Conservation (phyloP, 2,113 vertebrate species). For the Rhynchomys soricoides region DNA sequence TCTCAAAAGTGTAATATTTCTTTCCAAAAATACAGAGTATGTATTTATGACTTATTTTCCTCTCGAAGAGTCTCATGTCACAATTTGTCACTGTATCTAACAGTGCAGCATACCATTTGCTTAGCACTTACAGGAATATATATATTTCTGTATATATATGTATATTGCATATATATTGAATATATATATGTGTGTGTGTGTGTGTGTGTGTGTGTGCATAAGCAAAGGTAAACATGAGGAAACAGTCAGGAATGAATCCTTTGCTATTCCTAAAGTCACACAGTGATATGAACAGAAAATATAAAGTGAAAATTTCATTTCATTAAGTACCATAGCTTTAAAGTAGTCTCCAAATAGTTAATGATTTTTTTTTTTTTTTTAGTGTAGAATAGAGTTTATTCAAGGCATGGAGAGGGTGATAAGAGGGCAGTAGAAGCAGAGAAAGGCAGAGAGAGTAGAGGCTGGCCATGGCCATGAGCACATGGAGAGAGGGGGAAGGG, state of each 20-base stretch:
- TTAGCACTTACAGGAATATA: not conserved
- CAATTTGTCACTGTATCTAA: constrained; percentile 34
- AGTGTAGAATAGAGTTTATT: too few relatives aligned
- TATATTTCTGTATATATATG: not conserved
- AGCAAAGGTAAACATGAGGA: too few relatives aligned
- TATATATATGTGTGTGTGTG: too few relatives aligned
- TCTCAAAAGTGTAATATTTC: not conserved
- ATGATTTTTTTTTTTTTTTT: too few relatives aligned
- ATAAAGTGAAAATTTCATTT: not conserved
- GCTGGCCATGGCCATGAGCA: too few relatives aligned
- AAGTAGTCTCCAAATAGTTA: not conserved
- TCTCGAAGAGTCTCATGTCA: not conserved
- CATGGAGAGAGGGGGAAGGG: too few relatives aligned
- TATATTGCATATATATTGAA: not conserved
- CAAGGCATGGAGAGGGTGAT: too few relatives aligned
- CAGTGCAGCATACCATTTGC: not conserved
- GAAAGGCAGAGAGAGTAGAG: too few relatives aligned
- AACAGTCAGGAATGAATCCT: not conserved
- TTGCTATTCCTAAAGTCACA: constrained; percentile 4
- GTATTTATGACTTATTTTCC: constrained; percentile 42
- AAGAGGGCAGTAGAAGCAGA: too few relatives aligned
- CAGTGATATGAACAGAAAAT: not conserved
- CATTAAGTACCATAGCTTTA: not conserved
- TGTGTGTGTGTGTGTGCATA: too few relatives aligned
- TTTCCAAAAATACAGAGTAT: not conserved